phyloP scores from a whole-genome alignment of 2,888 invertebrate genomes.

The Pteria penguin region DNA sequence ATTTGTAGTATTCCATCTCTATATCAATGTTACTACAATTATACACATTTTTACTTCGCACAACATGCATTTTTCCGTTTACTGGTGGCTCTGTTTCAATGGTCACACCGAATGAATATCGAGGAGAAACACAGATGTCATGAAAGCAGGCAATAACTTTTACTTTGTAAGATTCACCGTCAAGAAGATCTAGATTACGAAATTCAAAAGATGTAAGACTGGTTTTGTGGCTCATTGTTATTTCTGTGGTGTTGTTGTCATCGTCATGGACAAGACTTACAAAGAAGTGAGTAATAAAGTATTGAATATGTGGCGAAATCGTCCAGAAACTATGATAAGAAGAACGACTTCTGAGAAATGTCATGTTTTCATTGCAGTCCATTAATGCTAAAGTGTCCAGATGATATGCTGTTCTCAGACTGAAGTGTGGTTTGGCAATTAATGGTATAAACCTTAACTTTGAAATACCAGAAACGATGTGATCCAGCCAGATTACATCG shows the following conservation, averaged over 20 bases:
- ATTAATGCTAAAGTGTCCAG: neutral
- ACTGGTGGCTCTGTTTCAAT: neutral
- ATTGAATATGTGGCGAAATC: neutral
- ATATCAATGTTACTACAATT: neutral
- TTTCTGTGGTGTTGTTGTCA: neutral
- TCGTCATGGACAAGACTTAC: neutral
- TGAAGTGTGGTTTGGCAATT: neutral
- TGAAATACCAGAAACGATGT: neutral
- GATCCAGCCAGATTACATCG: neutral
- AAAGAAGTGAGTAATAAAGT: neutral
- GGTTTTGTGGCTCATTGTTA: neutral
- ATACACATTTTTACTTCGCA: neutral
- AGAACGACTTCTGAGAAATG: neutral
- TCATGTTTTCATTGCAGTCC: neutral
- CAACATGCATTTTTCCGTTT: neutral
- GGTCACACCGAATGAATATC: neutral
- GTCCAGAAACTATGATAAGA: neutral
- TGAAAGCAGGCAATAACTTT: neutral
- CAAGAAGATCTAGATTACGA: neutral
- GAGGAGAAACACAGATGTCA: neutral
- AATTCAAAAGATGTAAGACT: neutral
- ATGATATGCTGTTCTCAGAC: neutral
- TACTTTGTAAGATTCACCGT: neutral
- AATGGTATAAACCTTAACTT: neutral
- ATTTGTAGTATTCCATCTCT: neutral